A percentile compares a stretch with the other conserved stretches of the same genome.
phyloP scores from a whole-genome alignment of 23 tunicate genomes.

The Diplosoma virens region DNA sequence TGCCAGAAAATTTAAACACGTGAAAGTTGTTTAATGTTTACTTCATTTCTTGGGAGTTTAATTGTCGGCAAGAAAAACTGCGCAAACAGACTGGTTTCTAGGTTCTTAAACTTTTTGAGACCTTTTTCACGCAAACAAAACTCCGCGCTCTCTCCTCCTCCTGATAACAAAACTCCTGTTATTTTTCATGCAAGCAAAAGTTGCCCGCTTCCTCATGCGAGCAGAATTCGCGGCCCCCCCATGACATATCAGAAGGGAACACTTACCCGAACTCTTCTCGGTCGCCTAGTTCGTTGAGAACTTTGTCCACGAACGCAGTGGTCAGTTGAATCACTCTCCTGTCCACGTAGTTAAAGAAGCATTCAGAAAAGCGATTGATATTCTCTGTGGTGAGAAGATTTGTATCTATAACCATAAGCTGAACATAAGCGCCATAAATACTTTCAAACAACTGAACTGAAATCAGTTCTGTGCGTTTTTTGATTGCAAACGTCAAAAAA shows the following conservation, averaged over 20 bases:
- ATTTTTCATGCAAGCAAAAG: background rate
- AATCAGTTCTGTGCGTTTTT: no score
- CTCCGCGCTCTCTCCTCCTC: background rate
- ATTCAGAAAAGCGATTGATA: background rate
- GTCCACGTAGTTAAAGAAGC: conserved; percentile 45
- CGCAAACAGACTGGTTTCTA: background rate
- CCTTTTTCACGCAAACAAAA: background rate
- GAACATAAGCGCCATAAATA: no score
- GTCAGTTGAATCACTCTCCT: conserved; percentile 45
- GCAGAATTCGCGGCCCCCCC: no score
- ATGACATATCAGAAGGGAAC: no score
- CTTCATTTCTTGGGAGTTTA: no score
- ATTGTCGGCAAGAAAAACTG: no score
- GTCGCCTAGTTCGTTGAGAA: conserved; percentile 56
- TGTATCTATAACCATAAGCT: background rate
- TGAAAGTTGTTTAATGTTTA: no score
- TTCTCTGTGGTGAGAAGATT: background rate
- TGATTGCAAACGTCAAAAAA: no score
- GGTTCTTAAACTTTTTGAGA: background rate
- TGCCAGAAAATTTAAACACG: no score
- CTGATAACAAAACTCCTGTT: background rate
- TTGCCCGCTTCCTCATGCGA: no score
- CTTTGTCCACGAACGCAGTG: conserved; percentile 44
- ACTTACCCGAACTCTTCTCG: conserved; percentile 32
- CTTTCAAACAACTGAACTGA: no score